These are phyloP conservation scores for Drosophila serrata DNA, from an alignment of 1,140 invertebrate species.

Conservation along the genomic window DNA sequence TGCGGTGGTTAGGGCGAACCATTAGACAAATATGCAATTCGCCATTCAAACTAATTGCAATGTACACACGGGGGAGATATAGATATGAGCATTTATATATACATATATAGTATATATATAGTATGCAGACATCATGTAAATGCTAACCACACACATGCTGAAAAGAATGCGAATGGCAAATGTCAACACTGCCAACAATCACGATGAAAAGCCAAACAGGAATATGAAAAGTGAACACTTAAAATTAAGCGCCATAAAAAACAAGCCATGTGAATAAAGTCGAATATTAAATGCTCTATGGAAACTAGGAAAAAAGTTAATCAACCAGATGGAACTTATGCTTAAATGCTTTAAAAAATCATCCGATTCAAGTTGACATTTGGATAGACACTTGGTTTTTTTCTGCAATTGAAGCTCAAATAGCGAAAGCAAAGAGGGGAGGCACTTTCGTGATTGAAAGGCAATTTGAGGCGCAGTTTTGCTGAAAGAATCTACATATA, in stretches of 20 bases:
- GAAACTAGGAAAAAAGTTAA: neutral
- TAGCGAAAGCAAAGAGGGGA: neutral
- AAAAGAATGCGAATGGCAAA: constrained; percentile 8
- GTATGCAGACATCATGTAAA: constrained; percentile 19
- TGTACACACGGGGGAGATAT: constrained; percentile 17
- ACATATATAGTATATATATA: neutral
- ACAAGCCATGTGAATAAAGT: neutral
- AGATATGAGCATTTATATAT: constrained; percentile 3
- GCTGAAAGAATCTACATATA: constrained; percentile 14
- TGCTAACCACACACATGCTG: constrained; percentile 14
- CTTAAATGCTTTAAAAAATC: neutral
- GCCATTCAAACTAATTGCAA: constrained; percentile 22
- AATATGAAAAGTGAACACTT: constrained; percentile 13
- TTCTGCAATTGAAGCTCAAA: neutral
- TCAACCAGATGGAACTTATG: neutral
- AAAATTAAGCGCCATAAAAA: constrained; percentile 8
- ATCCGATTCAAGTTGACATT: neutral
- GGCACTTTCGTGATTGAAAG: constrained; percentile 15
- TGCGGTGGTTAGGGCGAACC: constrained; percentile 2
- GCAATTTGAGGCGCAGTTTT: constrained; percentile 15
- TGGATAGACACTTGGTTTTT: neutral
- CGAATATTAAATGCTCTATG: neutral
- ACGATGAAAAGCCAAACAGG: constrained; percentile 12
- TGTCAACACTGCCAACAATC: constrained; percentile 23
- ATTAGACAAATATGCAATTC: constrained; percentile 24